These are phyloP conservation scores for Parazoanthus swiftii DNA, from an alignment of 92 coral and sea anemone species.

Conservation along the genomic window DNA sequence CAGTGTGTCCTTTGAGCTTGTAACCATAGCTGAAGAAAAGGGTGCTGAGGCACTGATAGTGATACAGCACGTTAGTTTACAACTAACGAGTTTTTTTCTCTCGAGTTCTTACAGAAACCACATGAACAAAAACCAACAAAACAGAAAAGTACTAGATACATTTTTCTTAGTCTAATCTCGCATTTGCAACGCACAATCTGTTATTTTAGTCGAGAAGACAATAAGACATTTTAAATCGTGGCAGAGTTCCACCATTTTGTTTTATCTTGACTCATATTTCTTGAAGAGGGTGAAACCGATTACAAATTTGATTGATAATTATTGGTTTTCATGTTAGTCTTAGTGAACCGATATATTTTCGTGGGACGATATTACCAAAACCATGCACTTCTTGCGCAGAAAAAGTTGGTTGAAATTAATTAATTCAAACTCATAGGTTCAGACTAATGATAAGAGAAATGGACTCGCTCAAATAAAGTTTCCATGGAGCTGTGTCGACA, in stretches of 20 bases:
- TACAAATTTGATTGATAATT: neutral
- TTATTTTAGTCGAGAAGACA: neutral
- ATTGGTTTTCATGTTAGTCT: conserved; percentile 1
- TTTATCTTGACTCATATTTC: neutral
- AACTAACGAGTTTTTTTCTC: neutral
- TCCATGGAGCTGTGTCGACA: conserved; percentile 28
- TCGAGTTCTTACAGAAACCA: neutral
- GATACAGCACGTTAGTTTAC: neutral
- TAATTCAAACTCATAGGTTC: neutral
- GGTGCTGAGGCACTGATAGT: neutral
- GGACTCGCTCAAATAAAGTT: neutral
- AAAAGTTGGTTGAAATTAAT: neutral
- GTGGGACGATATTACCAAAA: neutral
- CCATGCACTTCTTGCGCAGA: neutral
- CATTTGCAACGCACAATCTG: neutral
- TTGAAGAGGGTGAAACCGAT: neutral
- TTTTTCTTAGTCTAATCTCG: neutral
- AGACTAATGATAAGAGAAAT: neutral
- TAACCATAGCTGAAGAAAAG: neutral
- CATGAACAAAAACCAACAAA: neutral
- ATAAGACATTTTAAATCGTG: neutral
- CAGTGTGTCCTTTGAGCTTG: conserved; percentile 10
- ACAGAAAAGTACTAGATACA: neutral
- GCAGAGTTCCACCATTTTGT: conserved; percentile 26
- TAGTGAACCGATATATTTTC: neutral